A percentile compares a stretch with the other conserved stretches of the same genome.
Evolutionary conservation across 2,113 vertebrate species (phyloP).

Genomic region (Oncorhynchus masou): DNA sequence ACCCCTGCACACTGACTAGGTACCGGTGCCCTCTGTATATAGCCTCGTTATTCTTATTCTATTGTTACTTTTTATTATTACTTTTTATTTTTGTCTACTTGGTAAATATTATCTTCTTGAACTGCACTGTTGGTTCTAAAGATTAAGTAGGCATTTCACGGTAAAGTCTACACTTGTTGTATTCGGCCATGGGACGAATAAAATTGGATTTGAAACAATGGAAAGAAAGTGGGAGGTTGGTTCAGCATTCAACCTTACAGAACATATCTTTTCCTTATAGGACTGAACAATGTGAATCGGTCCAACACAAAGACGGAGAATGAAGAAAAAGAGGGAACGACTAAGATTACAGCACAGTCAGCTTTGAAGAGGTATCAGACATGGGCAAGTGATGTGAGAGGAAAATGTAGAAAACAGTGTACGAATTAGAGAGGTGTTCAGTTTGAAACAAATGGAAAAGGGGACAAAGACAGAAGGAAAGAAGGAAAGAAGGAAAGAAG

Average conservation of each 20-base stretch:
- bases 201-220: too few relatives aligned
- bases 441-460: neutral
- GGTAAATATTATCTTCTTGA: too few relatives aligned
- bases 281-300: conserved; percentile 63
- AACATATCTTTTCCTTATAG: conserved; percentile 21
- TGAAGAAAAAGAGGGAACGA: conserved; percentile 74
- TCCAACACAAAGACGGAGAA: conserved; percentile 62
- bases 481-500: neutral
- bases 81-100: too few relatives aligned
- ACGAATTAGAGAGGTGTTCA: neutral
- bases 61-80: too few relatives aligned
- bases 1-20: too few relatives aligned
- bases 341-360: conserved; percentile 77
- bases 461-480: neutral
- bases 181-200: too few relatives aligned
- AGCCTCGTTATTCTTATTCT: too few relatives aligned
- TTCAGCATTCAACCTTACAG: neutral
- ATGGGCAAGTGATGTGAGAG: neutral
- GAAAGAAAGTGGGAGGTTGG: too few relatives aligned
- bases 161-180: too few relatives aligned
- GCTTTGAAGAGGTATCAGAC: conserved; percentile 76
- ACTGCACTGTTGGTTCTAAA: too few relatives aligned
- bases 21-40: too few relatives aligned
- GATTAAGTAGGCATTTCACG: too few relatives aligned
- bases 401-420: neutral